phyloP scores from a whole-genome alignment of 2,113 vertebrate species.

The Smithornis capensis region DNA sequence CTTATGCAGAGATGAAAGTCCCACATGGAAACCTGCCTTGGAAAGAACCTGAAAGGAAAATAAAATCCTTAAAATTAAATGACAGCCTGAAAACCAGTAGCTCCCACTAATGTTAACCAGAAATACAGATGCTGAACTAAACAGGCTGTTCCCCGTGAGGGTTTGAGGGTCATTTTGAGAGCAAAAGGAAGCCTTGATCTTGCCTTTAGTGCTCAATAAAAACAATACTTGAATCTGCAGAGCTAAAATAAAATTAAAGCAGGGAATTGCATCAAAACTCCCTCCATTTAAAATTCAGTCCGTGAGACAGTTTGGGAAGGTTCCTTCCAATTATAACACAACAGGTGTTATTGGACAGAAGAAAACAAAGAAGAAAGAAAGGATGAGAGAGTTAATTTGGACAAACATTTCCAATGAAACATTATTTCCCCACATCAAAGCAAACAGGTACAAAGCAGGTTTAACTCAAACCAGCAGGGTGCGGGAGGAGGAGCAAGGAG shows the following conservation, averaged over 20 bases:
- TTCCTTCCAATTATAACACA: not conserved
- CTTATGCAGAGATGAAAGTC: not conserved
- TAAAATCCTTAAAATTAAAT: not conserved
- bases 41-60: not conserved
- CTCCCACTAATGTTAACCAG: not conserved
- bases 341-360: not conserved
- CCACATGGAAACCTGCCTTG: not conserved
- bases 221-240: not conserved
- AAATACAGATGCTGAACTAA: not conserved
- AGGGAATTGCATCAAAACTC: not conserved
- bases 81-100: not conserved
- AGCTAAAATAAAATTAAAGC: not conserved
- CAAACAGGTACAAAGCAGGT: not conserved
- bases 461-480: accelerated
- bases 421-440: not conserved
- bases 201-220: not conserved
- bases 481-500: not conserved
- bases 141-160: not conserved
- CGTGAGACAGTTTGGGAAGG: not conserved
- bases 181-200: not conserved
- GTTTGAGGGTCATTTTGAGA: not conserved
- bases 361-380: no score
- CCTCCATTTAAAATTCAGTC: not conserved
- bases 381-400: not conserved
- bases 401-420: not conserved